Conservation (phyloP, 2,113 vertebrate genomes). For the Oenanthe melanoleuca region DNA sequence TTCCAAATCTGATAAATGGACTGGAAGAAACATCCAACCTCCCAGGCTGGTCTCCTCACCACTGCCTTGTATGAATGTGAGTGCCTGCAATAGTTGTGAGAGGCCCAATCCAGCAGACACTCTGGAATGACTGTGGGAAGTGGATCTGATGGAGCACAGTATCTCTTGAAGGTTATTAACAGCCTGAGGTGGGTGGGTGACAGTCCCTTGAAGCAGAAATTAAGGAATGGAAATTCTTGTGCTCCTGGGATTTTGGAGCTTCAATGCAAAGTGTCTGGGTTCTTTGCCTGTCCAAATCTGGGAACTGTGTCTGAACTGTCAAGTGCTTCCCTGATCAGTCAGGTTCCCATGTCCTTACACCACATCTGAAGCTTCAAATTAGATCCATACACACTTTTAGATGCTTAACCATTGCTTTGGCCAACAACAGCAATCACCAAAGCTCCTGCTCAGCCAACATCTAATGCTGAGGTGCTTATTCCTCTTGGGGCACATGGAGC, state of each 20-base stretch:
- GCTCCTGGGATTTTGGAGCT: background rate
- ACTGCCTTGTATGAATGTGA: background rate
- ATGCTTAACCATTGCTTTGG: background rate
- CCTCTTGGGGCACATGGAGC: background rate
- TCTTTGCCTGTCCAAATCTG: background rate
- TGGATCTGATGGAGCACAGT: background rate
- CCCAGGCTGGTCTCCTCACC: background rate
- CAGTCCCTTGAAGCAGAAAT: background rate
- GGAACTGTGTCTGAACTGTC: background rate
- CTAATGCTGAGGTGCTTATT: fast-evolving
- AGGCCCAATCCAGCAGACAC: background rate
- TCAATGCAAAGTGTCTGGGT: background rate
- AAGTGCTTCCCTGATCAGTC: background rate
- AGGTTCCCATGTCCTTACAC: background rate
- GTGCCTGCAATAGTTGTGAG: background rate
- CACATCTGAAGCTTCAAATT: background rate
- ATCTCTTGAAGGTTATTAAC: background rate
- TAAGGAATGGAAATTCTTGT: background rate
- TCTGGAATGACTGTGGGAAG: background rate
- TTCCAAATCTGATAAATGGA: background rate
- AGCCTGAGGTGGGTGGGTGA: background rate
- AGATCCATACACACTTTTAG: background rate
- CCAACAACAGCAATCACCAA: background rate
- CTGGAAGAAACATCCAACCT: background rate
- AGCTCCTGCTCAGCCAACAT: background rate